Evolutionary conservation across 2,797 vertebrate genomes (phyloP).

Genomic region (Margarornis squamiger): DNA sequence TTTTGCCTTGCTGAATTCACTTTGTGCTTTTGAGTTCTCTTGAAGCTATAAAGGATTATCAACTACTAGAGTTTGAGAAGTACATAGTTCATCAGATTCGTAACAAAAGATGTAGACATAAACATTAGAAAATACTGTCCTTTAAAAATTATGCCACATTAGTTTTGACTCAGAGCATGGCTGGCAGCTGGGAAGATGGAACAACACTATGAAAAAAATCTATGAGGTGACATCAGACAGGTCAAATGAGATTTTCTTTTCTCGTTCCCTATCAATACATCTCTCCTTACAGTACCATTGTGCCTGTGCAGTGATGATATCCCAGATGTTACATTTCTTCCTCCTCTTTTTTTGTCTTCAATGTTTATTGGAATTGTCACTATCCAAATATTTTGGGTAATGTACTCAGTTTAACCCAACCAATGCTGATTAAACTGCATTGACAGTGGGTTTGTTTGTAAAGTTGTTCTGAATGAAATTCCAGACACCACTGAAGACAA

Average conservation of each 20-base stretch:
- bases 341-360: neutral
- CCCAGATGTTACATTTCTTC: neutral
- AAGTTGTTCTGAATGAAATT: neutral
- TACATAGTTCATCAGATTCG: neutral
- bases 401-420: neutral
- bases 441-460: neutral
- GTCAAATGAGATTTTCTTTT: neutral
- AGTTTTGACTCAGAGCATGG: neutral
- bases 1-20: neutral
- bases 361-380: neutral
- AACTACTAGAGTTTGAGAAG: neutral
- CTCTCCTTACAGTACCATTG: neutral
- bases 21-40: slow-evolving; percentile 44
- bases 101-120: neutral
- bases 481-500: neutral
- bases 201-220: neutral
- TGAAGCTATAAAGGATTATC: neutral
- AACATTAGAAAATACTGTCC: neutral
- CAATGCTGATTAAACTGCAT: neutral
- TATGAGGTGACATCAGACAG: neutral
- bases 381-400: neutral
- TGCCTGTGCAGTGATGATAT: neutral
- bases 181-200: neutral
- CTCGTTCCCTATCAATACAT: neutral
- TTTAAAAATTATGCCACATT: neutral